Base-by-base conservation (phyloP, 2,888 invertebrate genomes). In the Heliconius sara region DNA sequence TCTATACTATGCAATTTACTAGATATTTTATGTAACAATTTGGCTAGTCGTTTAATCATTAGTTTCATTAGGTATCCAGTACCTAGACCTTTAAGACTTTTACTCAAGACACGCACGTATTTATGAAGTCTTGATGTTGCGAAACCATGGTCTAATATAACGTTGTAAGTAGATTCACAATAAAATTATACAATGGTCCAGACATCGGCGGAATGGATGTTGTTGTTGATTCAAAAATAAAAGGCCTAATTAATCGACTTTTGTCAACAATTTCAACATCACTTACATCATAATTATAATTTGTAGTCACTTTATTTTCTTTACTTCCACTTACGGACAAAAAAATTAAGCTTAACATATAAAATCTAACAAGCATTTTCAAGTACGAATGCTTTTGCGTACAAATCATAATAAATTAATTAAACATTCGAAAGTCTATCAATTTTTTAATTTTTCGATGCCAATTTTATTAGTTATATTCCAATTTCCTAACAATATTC, bases 171-270 rank as follows among this genome's bases (percentile, higher is more conserved):
- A 93, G 85, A 71, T 90, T 89, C 12, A 85, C 83, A 5, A 92
- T 79, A 30, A 93, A 91, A 77, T 91, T 84, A 77, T 87, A 91
- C 71, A 91, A 88, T 2, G 91, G 88, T 10, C 93, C 93, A 60
- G 60, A 67, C 72, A 77, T 79, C 52, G 77, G 83, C 4, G 81
- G 72, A 60, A 71, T 71, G 25, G 77, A 77, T 47, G 72, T 81
- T 5, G 84, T 84, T 12, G 79, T 81, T 60, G 68, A 73, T 10
- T 74, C 81, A 1, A 80, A 80, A 27, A 78, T 9, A 34, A 60
- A 39, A 52, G 47, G 60, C 47, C 68, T 84, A 16, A 71, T 81
- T n/a, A 75, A 76, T 30, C 57, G 16, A 60, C 77, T 79, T 12
- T 57, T 60, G 7, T 79, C 73, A 68, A 82, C 65, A 16, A 70